Evolutionary conservation across 2,113 vertebrate genomes (phyloP).

Genomic region (Gallinago paraguaiae): DNA sequence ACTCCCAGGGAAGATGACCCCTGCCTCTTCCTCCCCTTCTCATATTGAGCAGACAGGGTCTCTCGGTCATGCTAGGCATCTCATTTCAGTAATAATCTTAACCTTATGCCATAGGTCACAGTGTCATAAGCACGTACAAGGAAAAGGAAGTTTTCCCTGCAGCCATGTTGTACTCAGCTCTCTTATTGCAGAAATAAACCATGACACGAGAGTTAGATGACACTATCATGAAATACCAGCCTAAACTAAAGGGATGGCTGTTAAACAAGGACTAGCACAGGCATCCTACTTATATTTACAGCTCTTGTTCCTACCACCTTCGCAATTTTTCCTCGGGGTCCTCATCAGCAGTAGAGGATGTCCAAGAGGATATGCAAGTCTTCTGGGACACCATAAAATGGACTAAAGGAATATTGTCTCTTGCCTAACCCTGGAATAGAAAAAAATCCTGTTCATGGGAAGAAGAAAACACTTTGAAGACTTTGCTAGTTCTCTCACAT

Average conservation of each 20-base stretch:
- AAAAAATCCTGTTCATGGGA: neutral
- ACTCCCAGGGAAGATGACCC: neutral
- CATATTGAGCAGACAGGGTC: neutral
- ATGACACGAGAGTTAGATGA: neutral
- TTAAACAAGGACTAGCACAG: neutral
- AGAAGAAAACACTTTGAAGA: neutral
- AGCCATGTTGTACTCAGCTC: neutral
- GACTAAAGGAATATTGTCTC: neutral
- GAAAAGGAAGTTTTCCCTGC: neutral
- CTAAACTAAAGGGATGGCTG: neutral
- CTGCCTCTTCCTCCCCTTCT: neutral
- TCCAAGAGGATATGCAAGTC: neutral
- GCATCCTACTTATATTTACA: neutral
- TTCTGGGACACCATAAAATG: neutral
- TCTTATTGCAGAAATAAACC: neutral
- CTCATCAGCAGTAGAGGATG: neutral
- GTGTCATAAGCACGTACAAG: neutral
- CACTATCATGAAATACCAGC: neutral
- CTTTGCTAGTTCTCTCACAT: neutral
- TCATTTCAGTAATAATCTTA: neutral
- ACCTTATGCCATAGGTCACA: neutral
- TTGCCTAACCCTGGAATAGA: neutral
- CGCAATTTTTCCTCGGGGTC: neutral
- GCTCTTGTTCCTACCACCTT: neutral
- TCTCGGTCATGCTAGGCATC: neutral